Evolutionary conservation across 2,113 vertebrate genomes (phyloP).

Genomic region (Heptranchias perlo): DNA sequence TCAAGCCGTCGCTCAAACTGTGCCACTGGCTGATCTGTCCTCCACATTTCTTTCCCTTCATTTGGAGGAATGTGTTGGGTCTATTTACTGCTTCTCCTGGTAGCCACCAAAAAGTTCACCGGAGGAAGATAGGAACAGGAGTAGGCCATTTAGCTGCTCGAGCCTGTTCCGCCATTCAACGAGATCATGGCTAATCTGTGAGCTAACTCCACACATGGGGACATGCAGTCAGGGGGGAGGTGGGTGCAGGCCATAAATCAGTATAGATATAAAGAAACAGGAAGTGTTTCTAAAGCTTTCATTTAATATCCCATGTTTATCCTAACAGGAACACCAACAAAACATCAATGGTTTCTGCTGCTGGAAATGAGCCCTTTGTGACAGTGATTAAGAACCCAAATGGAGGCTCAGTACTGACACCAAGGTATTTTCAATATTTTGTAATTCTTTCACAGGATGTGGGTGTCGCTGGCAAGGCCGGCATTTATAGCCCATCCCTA

Average conservation of each 20-base stretch:
- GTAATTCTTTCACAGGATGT: not conserved
- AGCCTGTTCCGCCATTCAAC: too few species aligned
- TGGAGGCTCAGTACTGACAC: conserved; percentile 52
- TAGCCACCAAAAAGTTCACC: too few species aligned
- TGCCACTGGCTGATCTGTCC: not conserved
- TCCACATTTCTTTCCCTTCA: not conserved
- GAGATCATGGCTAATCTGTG: too few species aligned
- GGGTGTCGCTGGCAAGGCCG: not conserved
- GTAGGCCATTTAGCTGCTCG: too few species aligned
- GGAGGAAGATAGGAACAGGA: too few species aligned
- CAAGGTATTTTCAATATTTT: conserved; percentile 47
- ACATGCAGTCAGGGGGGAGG: too few species aligned
- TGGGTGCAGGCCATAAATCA: too few species aligned
- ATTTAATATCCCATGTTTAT: not conserved
- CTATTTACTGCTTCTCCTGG: too few species aligned
- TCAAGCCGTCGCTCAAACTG: not conserved
- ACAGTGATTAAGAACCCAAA: conserved; percentile 50
- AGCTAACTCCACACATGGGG: too few species aligned
- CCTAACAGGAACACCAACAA: conserved; percentile 56
- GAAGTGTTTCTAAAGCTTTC: not conserved
- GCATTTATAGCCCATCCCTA: not conserved
- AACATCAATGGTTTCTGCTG: conserved; percentile 43
- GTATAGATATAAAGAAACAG: not conserved
- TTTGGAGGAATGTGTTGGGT: not conserved
- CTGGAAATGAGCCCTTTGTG: conserved; percentile 60